Base-by-base conservation (phyloP, 1,140 invertebrate species). In the Mizuhopecten yessoensis region DNA sequence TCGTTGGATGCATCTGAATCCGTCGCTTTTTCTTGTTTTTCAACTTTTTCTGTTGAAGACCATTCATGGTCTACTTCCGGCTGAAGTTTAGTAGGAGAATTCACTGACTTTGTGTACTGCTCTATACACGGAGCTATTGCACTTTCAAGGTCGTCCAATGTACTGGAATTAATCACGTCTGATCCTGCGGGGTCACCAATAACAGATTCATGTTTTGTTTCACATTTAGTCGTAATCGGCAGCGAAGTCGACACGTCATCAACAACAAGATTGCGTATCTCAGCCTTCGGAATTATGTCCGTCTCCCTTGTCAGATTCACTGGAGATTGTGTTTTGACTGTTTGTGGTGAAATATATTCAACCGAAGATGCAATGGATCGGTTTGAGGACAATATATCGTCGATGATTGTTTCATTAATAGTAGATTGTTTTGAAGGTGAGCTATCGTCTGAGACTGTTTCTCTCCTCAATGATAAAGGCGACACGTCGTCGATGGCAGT, bases 1-100 rank as follows among this genome's bases (percentile, higher is more conserved):
- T 91, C 57, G 88, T 86, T 91, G 45, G 87, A 75, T 11, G 87
- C 86, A 86, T 88, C 36, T 33, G 88, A 15, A 57, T 88, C 86
- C 33, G 34, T 33, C 13, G 36, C 36, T 39, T 39, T 39, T 39
- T 39, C 36, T 39, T 5, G 36, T 39, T 39, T 13, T 57, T 86
- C 49, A 34, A 86, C 34, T 29, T 86, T 75, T 34, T 34, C 57
- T 7, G 33, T 20, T 87, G 20, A 20, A 87, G 87, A 36, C n/a
- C 5, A 10, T 0, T 23, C 87, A 34, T 29, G 29, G 34, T 87
- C 87, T 0, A n/a, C 34, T 87, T 87, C 87, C 34, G 36, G 34
- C 36, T 87, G 9, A 11, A 87, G 36, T 87, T 36, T 36, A 36
- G 36, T 34, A 36, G 34, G 34, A 36, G n/a, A 36, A 87, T 87